Base-by-base conservation (phyloP, 2,888 invertebrate species). In the Sisyra nigra region DNA sequence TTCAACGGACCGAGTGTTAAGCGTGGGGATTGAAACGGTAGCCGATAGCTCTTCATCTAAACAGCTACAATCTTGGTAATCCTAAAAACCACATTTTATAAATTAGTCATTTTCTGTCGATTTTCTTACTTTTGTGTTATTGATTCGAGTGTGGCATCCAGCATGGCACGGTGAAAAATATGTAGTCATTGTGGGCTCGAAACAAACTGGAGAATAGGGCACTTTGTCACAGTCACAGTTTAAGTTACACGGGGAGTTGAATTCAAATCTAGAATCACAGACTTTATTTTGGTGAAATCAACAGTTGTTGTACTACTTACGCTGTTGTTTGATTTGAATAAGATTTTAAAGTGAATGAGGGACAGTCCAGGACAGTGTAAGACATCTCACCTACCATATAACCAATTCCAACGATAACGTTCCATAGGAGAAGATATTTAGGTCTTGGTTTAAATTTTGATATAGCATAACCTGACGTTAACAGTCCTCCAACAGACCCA, bases 151-250 rank as follows among this genome's bases (percentile, higher is more conserved):
- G 36, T 50, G 63, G 50, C 82, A 83, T 1, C 82, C 82, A 1
- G 82, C 82, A 54, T 80, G 79, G 51, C 83, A 83, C 1, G 82
- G 73, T 1, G 80, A 80, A 57, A 75, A 82, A 53, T 67, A 82
- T 1, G 78, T 75, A 10, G 67, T 66, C 41, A 59, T 63, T 0
- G 65, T 65, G 10, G 67, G 58, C 33, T 65, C 63, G 48, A 72
- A 69, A 51, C 80, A 80, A 1, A 80, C 72, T 0, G 80, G 80
- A 3, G 72, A 68, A 56, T 75, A 80, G 47, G 70, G 68, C 5
- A 72, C 62, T 14, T 62, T 59, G 2, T 64, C 64, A 54, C 80
- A 80, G 29, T 65, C 64, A 55, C 80, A 80, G 40, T 67, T 66
- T 2, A 50, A 45, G 56, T 79, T 80, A 55, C 80, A 80, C 1